These are phyloP conservation scores for Drosophila pseudotakahashii DNA, from an alignment of 2,888 invertebrate genomes.

Conservation along the genomic window DNA sequence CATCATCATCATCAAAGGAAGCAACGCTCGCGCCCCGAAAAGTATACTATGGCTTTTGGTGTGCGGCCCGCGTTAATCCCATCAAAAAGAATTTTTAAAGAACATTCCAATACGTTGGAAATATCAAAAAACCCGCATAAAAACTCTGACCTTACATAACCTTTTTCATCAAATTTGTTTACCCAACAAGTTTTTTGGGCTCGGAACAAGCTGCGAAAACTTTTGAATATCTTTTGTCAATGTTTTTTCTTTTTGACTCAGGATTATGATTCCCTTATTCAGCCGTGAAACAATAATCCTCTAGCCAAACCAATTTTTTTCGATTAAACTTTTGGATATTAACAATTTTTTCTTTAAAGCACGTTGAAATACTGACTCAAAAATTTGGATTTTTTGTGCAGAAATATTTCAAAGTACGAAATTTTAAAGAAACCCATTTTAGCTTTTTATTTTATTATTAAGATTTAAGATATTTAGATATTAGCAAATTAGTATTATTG, in stretches of 20 bases:
- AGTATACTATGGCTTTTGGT: conserved; percentile 32
- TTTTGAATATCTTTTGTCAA: conserved; percentile 1
- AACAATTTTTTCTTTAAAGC: not conserved
- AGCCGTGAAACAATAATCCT: not conserved
- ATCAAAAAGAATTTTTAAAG: conserved; percentile 34
- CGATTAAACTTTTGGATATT: not conserved
- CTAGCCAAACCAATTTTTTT: not conserved
- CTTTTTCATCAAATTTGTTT: conserved; percentile 1
- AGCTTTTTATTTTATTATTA: no score
- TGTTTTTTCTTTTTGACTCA: not conserved
- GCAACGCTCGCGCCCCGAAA: conserved; percentile 22
- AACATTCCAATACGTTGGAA: conserved; percentile 10
- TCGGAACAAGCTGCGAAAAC: not conserved
- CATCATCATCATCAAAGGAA: no score
- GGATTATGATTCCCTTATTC: not conserved
- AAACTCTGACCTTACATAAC: conserved; percentile 4
- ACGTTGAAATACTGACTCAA: not conserved
- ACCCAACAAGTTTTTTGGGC: not conserved
- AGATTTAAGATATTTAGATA: no score
- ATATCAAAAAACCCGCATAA: not conserved
- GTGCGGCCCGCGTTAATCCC: conserved; percentile 16
- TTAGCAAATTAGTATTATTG: no score
- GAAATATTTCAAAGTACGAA: no score
- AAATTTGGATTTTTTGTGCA: no score
- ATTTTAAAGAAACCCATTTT: no score